phyloP scores from a whole-genome alignment of 2,888 invertebrate species.

The Synergus gifuensis region DNA sequence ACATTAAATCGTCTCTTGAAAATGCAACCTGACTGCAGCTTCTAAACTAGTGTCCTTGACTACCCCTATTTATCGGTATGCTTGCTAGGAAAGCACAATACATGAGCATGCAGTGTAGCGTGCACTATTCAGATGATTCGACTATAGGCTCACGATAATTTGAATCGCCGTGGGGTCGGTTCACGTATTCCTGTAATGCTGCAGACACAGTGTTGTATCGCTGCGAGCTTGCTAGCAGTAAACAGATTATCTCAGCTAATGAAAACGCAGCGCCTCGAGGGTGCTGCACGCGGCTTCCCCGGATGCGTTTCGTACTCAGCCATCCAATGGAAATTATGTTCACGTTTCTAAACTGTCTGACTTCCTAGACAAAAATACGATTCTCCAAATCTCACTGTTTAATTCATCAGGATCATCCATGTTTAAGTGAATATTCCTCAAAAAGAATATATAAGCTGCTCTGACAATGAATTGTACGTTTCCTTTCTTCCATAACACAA shows the following conservation, averaged over 20 bases:
- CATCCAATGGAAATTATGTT: slow-evolving; percentile 49
- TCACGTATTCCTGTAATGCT: slow-evolving; percentile 57
- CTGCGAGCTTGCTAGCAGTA: slow-evolving; percentile 57
- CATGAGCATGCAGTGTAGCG: slow-evolving; percentile 48
- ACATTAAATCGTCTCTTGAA: too few species aligned
- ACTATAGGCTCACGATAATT: slow-evolving; percentile 58
- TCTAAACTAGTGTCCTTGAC: too few species aligned
- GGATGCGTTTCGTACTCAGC: slow-evolving; percentile 53
- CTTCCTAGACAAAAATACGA: slow-evolving; percentile 9
- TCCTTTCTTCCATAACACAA: background rate
- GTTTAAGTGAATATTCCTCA: background rate
- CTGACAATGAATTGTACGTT: background rate
- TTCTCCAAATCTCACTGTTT: background rate
- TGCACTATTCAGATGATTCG: slow-evolving; percentile 58
- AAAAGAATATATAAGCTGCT: background rate
- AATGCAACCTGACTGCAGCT: too few species aligned
- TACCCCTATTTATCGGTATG: background rate
- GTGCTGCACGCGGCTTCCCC: slow-evolving; percentile 46
- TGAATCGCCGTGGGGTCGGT: slow-evolving; percentile 56
- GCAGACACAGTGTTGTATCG: slow-evolving; percentile 53
- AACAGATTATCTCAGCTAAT: slow-evolving; percentile 70
- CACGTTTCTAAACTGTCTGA: slow-evolving; percentile 32
- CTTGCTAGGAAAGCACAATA: slow-evolving; percentile 51
- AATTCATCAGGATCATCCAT: background rate
- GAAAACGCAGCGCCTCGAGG: slow-evolving; percentile 63